Evolutionary conservation across 1,140 invertebrate genomes (phyloP).

Genomic region (Ceratosolen fusciceps): DNA sequence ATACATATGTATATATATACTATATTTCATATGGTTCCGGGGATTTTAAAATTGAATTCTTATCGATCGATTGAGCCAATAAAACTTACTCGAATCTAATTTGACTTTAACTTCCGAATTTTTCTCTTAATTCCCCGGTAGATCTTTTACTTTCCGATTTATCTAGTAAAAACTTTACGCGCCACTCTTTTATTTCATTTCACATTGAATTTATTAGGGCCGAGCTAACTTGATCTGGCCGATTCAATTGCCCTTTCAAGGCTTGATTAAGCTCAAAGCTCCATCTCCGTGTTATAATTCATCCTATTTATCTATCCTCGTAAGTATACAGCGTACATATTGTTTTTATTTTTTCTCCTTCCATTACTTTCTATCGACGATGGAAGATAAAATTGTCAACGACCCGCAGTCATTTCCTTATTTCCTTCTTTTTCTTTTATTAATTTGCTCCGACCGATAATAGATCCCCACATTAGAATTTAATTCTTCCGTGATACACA

Average conservation of each 20-base stretch:
- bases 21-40: too few relatives aligned
- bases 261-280: not conserved
- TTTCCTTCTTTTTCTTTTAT: too few relatives aligned
- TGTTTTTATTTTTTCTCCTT: too few relatives aligned
- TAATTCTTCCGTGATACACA: too few relatives aligned
- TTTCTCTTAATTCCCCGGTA: not conserved
- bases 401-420: too few relatives aligned
- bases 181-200: not conserved
- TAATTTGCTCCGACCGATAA: too few relatives aligned
- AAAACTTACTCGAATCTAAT: constrained; percentile 5
- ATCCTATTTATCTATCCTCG: too few relatives aligned
- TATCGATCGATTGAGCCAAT: not conserved
- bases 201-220: not conserved
- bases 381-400: too few relatives aligned
- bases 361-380: too few relatives aligned
- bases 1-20: not conserved
- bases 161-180: not conserved
- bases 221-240: not conserved
- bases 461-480: too few relatives aligned
- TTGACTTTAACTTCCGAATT: not conserved
- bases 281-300: not conserved
- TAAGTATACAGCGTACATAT: too few relatives aligned
- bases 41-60: too few relatives aligned
- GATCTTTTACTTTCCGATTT: not conserved
- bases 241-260: not conserved